Evolutionary conservation across 2,797 vertebrate genomes (phyloP).

Genomic region (Onychomys torridus): DNA sequence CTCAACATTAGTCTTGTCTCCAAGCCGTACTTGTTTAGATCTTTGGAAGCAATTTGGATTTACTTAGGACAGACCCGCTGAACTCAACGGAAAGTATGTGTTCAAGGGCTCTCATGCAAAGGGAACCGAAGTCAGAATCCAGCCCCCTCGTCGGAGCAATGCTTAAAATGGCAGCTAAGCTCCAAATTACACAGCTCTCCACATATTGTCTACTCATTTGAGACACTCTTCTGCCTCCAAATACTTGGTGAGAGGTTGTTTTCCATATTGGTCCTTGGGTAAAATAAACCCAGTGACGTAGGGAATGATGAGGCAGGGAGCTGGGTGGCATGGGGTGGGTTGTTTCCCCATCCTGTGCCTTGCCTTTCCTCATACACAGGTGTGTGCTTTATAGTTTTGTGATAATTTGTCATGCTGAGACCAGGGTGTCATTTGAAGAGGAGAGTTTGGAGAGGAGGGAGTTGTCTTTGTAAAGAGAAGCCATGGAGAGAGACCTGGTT

Average conservation of each 20-base stretch:
- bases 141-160: not conserved
- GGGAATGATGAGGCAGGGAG: not conserved
- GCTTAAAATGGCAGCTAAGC: conserved; percentile 1
- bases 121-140: conserved; percentile 18
- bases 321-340: not conserved
- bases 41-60: conserved; percentile 25
- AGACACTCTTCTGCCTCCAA: not conserved
- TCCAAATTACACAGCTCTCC: not conserved
- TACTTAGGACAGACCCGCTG: not conserved
- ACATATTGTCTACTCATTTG: not conserved
- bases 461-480: not conserved
- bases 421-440: not conserved
- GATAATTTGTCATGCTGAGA: conserved; percentile 12
- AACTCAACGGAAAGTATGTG: not conserved
- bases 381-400: not conserved
- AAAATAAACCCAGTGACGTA: not conserved
- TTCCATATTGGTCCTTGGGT: conserved; percentile 8
- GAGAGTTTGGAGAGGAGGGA: not conserved
- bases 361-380: not conserved
- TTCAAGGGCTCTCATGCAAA: conserved; percentile 22
- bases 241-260: not conserved
- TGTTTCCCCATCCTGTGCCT: not conserved
- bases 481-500: not conserved
- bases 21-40: not conserved
- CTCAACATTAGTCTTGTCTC: not conserved